Evolutionary conservation across 2,888 invertebrate genomes (phyloP).

Genomic region (Pollenia griseotomentosa): DNA sequence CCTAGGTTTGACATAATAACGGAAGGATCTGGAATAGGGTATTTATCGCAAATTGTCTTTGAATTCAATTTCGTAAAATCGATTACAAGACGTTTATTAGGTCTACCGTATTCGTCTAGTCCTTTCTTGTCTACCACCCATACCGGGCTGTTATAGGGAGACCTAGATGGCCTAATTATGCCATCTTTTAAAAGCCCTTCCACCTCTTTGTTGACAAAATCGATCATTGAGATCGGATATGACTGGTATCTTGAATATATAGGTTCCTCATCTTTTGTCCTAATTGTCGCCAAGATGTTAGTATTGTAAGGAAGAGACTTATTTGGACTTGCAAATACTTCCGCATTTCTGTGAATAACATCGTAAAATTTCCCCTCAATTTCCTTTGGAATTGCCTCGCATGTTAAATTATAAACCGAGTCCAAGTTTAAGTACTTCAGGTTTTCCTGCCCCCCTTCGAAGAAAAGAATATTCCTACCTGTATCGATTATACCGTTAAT

Average conservation of each 20-base stretch:
- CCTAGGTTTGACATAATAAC: conserved; percentile 65
- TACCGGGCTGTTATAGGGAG: too few relatives aligned
- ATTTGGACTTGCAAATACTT: too few relatives aligned
- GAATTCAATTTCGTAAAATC: conserved; percentile 70
- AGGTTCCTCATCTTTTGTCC: conserved; percentile 54
- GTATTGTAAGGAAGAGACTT: too few relatives aligned
- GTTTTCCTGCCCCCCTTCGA: conserved; percentile 46
- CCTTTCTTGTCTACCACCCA: too few relatives aligned
- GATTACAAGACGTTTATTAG: conserved; percentile 41
- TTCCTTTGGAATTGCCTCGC: conserved; percentile 17
- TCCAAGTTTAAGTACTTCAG: conserved; percentile 41
- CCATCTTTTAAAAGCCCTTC: conserved; percentile 11
- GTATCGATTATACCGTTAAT: conserved; percentile 36
- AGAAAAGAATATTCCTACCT: not conserved
- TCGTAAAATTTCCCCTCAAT: not conserved
- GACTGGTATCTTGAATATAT: conserved; percentile 66
- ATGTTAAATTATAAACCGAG: conserved; percentile 8
- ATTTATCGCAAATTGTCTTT: conserved; percentile 66
- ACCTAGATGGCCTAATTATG: too few relatives aligned
- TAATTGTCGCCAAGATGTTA: not conserved
- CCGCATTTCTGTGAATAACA: too few relatives aligned
- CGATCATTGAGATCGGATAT: conserved; percentile 63
- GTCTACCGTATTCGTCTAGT: too few relatives aligned
- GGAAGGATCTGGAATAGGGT: conserved; percentile 61
- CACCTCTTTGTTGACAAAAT: conserved; percentile 66